These are phyloP conservation scores for Cordylochernes scorpioides DNA, from an alignment of 2,888 invertebrate genomes.

Conservation along the genomic window DNA sequence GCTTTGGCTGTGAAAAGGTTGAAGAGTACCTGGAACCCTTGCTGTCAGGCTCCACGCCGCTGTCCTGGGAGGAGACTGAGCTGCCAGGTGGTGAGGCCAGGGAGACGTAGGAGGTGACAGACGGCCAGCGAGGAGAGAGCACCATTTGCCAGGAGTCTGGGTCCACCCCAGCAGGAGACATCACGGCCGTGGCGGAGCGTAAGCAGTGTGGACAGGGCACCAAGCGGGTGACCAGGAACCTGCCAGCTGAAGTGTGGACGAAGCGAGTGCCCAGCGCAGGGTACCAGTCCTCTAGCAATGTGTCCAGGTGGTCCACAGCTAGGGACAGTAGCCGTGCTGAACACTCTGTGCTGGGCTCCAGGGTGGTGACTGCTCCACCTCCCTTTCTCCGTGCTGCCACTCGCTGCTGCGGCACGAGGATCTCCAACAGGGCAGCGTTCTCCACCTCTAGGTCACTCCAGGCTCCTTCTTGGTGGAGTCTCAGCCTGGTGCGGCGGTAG, in stretches of 20 bases:
- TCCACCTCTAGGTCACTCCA: constrained; percentile 60
- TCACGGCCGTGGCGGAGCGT: constrained; percentile 18
- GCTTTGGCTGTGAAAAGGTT: too few species aligned
- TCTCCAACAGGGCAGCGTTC: constrained; percentile 55
- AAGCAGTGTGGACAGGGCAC: constrained; percentile 77
- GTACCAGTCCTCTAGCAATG: constrained; percentile 91
- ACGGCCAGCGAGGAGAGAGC: constrained; percentile 6
- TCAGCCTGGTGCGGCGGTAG: constrained; percentile 24
- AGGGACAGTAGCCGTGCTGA: constrained; percentile 56
- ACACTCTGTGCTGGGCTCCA: constrained; percentile 50
- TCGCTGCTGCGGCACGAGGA: constrained; percentile 45
- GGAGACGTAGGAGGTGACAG: neutral
- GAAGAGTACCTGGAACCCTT: constrained; percentile 39
- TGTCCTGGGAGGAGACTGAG: constrained; percentile 40
- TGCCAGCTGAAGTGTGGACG: constrained; percentile 86
- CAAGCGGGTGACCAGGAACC: constrained; percentile 68
- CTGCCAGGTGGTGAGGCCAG: constrained; percentile 13
- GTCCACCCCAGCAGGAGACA: constrained; percentile 20
- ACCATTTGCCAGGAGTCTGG: constrained; percentile 14
- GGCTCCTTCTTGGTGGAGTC: constrained; percentile 42
- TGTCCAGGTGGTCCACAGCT: constrained; percentile 80
- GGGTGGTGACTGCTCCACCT: constrained; percentile 14
- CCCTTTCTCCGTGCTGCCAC: constrained; percentile 30
- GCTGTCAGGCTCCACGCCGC: constrained; percentile 58
- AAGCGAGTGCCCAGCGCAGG: constrained; percentile 84